phyloP scores from a whole-genome alignment of 2,888 invertebrate species.

The Yponomeuta plumbellus region DNA sequence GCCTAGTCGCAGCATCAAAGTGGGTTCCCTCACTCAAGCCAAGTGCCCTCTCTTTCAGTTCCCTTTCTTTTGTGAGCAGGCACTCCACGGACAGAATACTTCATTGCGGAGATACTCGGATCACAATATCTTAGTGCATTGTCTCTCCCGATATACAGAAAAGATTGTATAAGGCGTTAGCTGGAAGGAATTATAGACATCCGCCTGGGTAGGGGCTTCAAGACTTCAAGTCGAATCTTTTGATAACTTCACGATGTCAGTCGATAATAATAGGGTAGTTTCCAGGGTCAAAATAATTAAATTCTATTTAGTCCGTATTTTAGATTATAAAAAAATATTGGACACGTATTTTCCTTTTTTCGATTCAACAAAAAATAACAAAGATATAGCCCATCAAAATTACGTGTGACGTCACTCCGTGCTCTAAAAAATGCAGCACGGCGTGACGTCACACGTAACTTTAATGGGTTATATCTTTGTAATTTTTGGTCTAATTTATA shows the following conservation, averaged over 20 bases:
- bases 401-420: no score
- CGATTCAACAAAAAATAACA: no score
- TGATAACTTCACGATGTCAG: not conserved
- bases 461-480: no score
- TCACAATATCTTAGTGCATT: conserved; percentile 56
- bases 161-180: not conserved
- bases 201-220: not conserved
- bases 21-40: conserved; percentile 50
- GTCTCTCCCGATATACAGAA: conserved; percentile 45
- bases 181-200: not conserved
- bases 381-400: no score
- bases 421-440: no score
- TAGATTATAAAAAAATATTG: no score
- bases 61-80: conserved; percentile 65
- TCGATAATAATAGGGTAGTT: no score
- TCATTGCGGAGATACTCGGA: conserved; percentile 36
- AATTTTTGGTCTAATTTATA: no score
- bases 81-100: conserved; percentile 43
- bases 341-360: no score
- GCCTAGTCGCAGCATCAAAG: conserved; percentile 28
- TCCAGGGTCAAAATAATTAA: no score
- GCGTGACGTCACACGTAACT: no score
- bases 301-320: no score
- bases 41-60: conserved; percentile 68
- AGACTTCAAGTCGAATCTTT: not conserved